These are phyloP conservation scores for Penaeus indicus DNA, from an alignment of 1,140 invertebrate genomes.

Conservation along the genomic window DNA sequence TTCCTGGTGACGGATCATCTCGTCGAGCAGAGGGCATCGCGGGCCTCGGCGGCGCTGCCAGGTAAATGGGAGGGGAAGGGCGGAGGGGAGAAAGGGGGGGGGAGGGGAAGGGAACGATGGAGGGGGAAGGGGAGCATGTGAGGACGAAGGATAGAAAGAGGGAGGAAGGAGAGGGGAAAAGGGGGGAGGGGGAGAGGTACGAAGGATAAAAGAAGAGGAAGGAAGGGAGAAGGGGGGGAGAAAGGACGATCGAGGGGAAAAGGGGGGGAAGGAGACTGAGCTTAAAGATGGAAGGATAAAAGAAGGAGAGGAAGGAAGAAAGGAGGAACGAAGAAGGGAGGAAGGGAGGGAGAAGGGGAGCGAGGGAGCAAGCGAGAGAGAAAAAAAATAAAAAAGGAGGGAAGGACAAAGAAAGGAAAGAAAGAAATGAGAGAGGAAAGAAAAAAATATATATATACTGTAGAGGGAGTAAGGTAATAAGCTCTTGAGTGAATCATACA, in stretches of 20 bases:
- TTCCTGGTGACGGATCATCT: conserved; percentile 13
- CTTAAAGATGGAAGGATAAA: background rate
- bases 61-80: no score
- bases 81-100: no score
- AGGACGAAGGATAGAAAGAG: no score
- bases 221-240: background rate
- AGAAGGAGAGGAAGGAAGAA: background rate
- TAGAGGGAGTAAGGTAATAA: background rate
- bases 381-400: no score
- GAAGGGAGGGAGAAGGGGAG: conserved; percentile 15
- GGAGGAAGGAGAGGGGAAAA: no score
- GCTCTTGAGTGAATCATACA: background rate
- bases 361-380: conserved; percentile 12
- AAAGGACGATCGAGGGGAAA: background rate
- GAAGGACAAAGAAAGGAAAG: background rate
- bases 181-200: background rate
- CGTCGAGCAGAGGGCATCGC: no score
- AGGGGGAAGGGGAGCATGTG: no score
- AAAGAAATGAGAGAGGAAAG: background rate
- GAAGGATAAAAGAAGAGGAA: background rate
- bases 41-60: no score
- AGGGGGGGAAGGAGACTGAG: background rate
- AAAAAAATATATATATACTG: background rate
- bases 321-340: background rate
- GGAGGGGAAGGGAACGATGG: no score